Base-by-base conservation (phyloP, 2,797 vertebrate species). In the Bufotes viridis region DNA sequence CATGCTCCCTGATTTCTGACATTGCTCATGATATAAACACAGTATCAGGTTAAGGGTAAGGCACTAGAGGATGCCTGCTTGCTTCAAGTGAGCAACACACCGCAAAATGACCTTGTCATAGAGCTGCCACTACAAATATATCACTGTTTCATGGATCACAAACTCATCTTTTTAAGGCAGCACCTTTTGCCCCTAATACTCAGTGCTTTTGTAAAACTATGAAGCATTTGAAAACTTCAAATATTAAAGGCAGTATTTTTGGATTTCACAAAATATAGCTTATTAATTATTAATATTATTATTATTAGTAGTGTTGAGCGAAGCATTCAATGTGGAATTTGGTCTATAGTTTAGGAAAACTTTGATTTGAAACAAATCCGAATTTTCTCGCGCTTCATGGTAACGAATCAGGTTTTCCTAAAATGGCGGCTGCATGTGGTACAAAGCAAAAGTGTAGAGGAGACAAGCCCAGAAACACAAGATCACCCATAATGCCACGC, bases 21-120 rank as follows among this genome's bases (percentile, higher is more conserved):
- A 67, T 67, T 85, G 26, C 53, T 67, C 58, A 76, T 53, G 83
- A 58, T 78, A 83, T 83, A 87, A 87, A 87, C 51, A 69, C 49
- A 69, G 81, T 67, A 78, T 87, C 87, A 78, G 60, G 61, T 78
- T 83, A 69, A 69, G 72, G 29, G n/a, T 87, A 42, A 67, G 63
- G 78, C 78, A 82, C 49, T 29, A 65, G 58, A 89, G 83, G 83
- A 86, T 82, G 78, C 69, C 78, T 12, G 53, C 7, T 74, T 82
- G 18, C 49, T 85, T 67, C 65, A 84, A 81, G 82, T 8, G 69
- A 49, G 24, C 67, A 22, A 14, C 22, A 29, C 14, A n/a, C 58
- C 42, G 26, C 79, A 81, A 85, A 84, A 65, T 67, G 67, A 22
- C 58, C 78, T 81, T 81, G 78, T 88, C 87, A 76, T 17, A n/a